phyloP scores from a whole-genome alignment of 2,113 vertebrate genomes.

The Myotis yumanensis region DNA sequence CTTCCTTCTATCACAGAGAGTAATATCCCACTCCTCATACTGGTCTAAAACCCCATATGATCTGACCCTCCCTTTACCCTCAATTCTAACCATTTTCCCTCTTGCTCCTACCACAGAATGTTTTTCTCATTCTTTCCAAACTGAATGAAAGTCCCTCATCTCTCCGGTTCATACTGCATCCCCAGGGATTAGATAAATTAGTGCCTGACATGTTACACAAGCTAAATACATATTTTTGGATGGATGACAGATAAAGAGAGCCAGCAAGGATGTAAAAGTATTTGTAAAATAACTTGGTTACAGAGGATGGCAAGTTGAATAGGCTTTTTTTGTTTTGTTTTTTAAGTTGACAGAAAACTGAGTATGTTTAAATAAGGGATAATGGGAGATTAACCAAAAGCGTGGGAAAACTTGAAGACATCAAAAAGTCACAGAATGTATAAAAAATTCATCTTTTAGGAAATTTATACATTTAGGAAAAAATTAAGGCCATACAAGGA shows the following conservation, averaged over 20 bases:
- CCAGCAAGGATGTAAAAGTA: neutral
- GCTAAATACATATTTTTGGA: neutral
- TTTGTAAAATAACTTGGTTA: neutral
- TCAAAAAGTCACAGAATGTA: neutral
- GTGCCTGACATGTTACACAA: neutral
- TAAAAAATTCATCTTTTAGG: neutral
- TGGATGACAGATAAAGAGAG: neutral
- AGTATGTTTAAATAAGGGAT: neutral
- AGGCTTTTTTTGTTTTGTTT: neutral
- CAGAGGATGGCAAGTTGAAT: neutral
- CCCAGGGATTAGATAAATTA: neutral
- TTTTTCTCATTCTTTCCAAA: constrained; percentile 13
- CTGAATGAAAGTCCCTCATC: neutral
- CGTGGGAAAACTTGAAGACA: neutral
- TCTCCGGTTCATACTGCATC: neutral
- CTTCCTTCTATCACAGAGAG: neutral
- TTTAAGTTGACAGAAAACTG: neutral
- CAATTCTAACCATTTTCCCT: neutral
- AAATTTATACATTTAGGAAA: neutral
- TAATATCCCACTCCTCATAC: neutral
- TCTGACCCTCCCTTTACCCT: neutral
- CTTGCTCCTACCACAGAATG: neutral
- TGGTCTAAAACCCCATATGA: neutral
- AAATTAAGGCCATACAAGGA: constrained; percentile 6
- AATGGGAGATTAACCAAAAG: constrained; percentile 15